phyloP scores from a whole-genome alignment of 2,888 invertebrate genomes.

The Dolichopus griseipennis region DNA sequence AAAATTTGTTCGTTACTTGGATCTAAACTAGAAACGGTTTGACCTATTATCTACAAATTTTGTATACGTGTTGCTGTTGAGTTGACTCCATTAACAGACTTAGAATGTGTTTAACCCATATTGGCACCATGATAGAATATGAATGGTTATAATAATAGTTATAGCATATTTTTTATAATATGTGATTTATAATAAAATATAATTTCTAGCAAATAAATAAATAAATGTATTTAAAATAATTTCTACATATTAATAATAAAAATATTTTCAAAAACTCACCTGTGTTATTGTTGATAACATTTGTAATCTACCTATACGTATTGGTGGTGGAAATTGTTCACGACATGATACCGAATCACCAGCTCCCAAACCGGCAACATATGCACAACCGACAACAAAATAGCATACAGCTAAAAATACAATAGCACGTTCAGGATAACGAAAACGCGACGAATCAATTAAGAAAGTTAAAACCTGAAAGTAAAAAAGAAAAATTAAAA shows the following conservation, averaged over 20 bases:
- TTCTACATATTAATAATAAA: neutral
- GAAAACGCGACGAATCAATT: slow-evolving; percentile 89
- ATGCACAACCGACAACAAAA: slow-evolving; percentile 86
- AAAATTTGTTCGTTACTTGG: too few relatives aligned
- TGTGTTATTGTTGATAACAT: slow-evolving; percentile 81
- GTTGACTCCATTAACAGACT: too few relatives aligned
- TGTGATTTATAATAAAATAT: too few relatives aligned
- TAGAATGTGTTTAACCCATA: too few relatives aligned
- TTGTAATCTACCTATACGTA: slow-evolving; percentile 59
- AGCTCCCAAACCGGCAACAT: slow-evolving; percentile 76
- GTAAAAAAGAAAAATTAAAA: neutral
- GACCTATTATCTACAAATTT: too few relatives aligned
- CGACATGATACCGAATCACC: slow-evolving; percentile 77
- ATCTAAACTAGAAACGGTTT: too few relatives aligned
- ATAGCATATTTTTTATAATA: too few relatives aligned
- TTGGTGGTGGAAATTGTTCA: slow-evolving; percentile 65
- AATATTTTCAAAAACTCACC: slow-evolving; percentile 49
- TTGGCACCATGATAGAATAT: too few relatives aligned
- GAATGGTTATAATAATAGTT: too few relatives aligned
- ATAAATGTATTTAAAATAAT: too few relatives aligned
- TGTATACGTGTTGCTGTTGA: too few relatives aligned
- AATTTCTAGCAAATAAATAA: too few relatives aligned
- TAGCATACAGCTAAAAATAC: slow-evolving; percentile 95
- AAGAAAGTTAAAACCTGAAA: slow-evolving; percentile 72
- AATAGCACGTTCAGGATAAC: slow-evolving; percentile 95